These are phyloP conservation scores for Corydoras sp. DNA, from an alignment of 2,113 vertebrate species.

Conservation along the genomic window DNA sequence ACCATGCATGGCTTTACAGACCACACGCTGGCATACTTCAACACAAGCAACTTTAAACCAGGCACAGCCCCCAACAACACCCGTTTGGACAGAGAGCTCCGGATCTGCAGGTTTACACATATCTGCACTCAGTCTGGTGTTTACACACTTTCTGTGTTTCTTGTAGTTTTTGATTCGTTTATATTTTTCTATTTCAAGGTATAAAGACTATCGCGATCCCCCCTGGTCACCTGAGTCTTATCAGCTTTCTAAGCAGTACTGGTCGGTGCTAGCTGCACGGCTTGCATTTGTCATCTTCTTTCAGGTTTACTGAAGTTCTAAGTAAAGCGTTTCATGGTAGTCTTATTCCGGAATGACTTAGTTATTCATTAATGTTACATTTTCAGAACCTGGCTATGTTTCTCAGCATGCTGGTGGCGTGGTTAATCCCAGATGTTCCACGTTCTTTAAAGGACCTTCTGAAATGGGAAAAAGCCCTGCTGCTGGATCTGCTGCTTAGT, in stretches of 20 bases:
- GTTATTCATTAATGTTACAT: no score
- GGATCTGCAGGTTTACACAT: constrained; percentile 83
- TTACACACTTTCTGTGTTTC: no score
- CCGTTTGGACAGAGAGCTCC: constrained; percentile 71
- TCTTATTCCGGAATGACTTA: not conserved
- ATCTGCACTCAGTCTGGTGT: no score
- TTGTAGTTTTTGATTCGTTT: not conserved
- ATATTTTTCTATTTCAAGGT: constrained; percentile 63
- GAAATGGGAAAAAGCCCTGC: constrained; percentile 81
- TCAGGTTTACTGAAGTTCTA: constrained; percentile 70
- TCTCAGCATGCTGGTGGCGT: constrained; percentile 89
- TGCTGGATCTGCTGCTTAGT: constrained; percentile 87
- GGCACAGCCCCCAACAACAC: constrained; percentile 81
- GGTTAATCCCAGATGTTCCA: constrained; percentile 93
- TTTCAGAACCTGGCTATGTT: constrained; percentile 94
- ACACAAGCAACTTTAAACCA: constrained; percentile 82
- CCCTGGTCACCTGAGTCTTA: constrained; percentile 84
- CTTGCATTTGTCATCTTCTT: constrained; percentile 95
- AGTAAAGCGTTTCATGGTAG: no score
- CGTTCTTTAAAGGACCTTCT: constrained; percentile 89
- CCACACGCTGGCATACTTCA: constrained; percentile 93
- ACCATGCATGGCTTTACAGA: constrained; percentile 91
- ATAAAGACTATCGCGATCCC: constrained; percentile 95
- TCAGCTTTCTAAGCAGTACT: constrained; percentile 93
- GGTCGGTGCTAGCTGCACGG: constrained; percentile 85